Evolutionary conservation across 2,797 vertebrate species (phyloP).

Genomic region (Thripadectes ignobilis): DNA sequence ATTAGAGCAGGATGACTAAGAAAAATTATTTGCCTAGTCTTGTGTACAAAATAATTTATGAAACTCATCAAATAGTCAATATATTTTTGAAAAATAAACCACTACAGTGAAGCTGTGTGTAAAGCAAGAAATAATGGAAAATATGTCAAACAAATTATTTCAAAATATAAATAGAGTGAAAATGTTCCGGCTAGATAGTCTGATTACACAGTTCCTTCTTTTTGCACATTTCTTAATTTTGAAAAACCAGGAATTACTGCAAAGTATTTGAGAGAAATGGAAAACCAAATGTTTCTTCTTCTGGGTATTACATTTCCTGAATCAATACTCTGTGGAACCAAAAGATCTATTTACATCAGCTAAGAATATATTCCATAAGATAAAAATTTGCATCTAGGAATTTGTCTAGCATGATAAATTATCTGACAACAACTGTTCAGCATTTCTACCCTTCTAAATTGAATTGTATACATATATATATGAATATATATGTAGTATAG

Average conservation of each 20-base stretch:
- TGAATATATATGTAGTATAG: neutral
- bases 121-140: neutral
- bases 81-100: neutral
- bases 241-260: neutral
- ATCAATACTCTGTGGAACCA: neutral
- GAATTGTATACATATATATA: neutral
- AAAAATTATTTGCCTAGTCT: neutral
- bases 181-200: neutral
- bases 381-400: neutral
- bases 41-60: neutral
- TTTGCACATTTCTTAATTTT: neutral
- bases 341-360: neutral
- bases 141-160: neutral
- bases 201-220: neutral
- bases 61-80: neutral
- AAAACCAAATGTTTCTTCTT: neutral
- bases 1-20: conserved; percentile 12
- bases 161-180: neutral
- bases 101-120: neutral
- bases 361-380: neutral
- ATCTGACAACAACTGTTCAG: neutral
- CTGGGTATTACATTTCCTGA: neutral
- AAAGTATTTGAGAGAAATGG: neutral
- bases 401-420: neutral
- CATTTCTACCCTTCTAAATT: neutral